These are phyloP conservation scores for Lipophrys pholis DNA, from an alignment of 2,113 vertebrate species.

Conservation along the genomic window DNA sequence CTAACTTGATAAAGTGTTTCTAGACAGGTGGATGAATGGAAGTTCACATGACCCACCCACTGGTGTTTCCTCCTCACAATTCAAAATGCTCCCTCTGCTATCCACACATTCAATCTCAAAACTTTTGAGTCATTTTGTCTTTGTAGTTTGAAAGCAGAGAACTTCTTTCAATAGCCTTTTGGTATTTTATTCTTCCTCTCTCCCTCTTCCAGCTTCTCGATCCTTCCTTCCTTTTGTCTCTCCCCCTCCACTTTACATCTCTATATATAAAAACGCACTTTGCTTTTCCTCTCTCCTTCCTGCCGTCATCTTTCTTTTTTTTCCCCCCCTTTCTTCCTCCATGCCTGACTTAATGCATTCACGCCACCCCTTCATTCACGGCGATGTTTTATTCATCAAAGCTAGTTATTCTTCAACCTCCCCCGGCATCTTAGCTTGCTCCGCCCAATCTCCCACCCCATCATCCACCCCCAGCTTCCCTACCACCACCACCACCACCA, in stretches of 20 bases:
- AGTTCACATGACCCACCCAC: too few relatives aligned
- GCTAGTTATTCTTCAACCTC: conserved; percentile 66
- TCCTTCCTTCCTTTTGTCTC: conserved; percentile 17
- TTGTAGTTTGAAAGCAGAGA: conserved; percentile 11
- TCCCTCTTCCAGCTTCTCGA: conserved; percentile 11
- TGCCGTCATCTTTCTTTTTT: conserved; percentile 23
- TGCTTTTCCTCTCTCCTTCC: conserved; percentile 26
- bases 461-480: too few relatives aligned
- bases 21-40: too few relatives aligned
- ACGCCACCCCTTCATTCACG: conserved; percentile 78
- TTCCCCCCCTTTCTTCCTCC: conserved; percentile 32
- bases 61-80: too few relatives aligned
- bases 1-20: too few relatives aligned
- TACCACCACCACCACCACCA: conserved; percentile 37
- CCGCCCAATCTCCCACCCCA: conserved; percentile 56
- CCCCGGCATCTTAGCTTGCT: conserved; percentile 73
- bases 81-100: not conserved
- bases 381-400: conserved; percentile 89
- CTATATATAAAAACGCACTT: conserved; percentile 17
- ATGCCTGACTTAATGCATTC: conserved; percentile 77
- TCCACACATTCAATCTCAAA: not conserved
- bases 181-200: conserved; percentile 7
- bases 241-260: not conserved
- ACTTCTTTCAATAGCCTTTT: conserved; percentile 17
- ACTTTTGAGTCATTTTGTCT: conserved; percentile 10